Base-by-base conservation (phyloP, 92 coral and sea anemone genomes). In the Porites cylindrica region DNA sequence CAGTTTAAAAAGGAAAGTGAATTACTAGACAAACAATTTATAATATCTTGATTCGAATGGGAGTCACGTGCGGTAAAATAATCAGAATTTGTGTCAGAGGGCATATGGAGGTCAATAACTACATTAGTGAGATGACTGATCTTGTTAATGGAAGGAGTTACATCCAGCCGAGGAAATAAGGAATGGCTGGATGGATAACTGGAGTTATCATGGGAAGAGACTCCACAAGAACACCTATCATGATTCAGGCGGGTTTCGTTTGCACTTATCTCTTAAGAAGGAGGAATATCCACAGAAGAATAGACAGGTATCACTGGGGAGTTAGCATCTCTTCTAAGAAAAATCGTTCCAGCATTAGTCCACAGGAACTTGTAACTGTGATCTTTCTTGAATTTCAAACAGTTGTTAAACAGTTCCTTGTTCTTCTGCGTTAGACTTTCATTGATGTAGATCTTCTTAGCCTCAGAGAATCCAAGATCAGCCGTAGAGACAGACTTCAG, bases 341-440 rank as follows among this genome's bases (percentile, higher is more conserved):
- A 14, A 14, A 64, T 64, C 19, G 17, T 64, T 64, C 69, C 69
- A 64, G 19, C 69, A 17, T 16, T 70, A 19, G 50, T 29, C 32
- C 32, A 29, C 3, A 29, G 32, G 32, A 29, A 29, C 32, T 29
- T 29, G 32, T 29, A 29, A 29, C 32, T 29, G 32, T 29, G 32
- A 29, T 29, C 32, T 29, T 29, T 29, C 32, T 29, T 29, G 32
- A 70, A 70, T 70, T 70, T 70, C 26, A 70, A 70, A 53, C 75
- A 70, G 26, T 70, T 51, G 20, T 70, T 70, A 47, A 70, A 70
- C 43, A 70, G 75, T 70, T 70, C 75, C 75, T 70, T 70, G 50
- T 70, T 70, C 32, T 29, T 29, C 32, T 29, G 32, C 32, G 32
- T 29, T 29, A 29, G 32, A 29, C 32, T 29, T 29, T 32, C n/a